Base-by-base conservation (phyloP, 2,797 vertebrate genomes). In the Arrhamphus sclerolepis region DNA sequence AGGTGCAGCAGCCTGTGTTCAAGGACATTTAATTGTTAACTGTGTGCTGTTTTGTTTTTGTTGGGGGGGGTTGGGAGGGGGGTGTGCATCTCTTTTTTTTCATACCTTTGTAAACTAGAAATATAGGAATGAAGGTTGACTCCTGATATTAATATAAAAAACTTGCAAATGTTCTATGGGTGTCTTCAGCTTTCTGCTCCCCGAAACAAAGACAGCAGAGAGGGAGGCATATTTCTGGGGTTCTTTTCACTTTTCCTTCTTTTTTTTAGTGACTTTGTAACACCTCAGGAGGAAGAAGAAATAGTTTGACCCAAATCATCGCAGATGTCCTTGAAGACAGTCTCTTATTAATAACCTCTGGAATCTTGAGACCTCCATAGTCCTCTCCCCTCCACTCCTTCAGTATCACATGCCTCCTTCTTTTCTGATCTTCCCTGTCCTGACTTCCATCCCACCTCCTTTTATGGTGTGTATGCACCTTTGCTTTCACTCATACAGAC, bases 271-370 rank as follows among this genome's bases (percentile, higher is more conserved):
- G 64, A 75, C 78, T 72, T 79, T 78, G 73, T 31, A 47, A 81
- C 65, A 80, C 72, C 76, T 72, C 81, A 56, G 55, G 73, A 83
- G 74, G 60, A 80, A 54, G 59, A 86, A 46, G 57, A 85, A 85
- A 80, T 81, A 72, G 81, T 84, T 74, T 81, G 87, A 87, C 83
- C 87, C 70, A 89, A 77, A 89, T 88, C 77, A 72, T 77, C 66
- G 50, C 17, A 21, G 49, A 50, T 59, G 78, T 87, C 88, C 86
- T 89, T 85, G 84, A 86, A 81, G 66, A 73, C 59, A 65, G 38
- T 70, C 50, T 78, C 70, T 59, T 85, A 83, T 85, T 85, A 87
- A 89, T 84, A 86, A 90, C 87, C 77, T 80, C 49, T 52, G 81
- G 77, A 85, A 86, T 82, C 83, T 75, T 57, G 78, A 85, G 83